Evolutionary conservation across 2,797 vertebrate species (phyloP).

Genomic region (Chanos chanos): DNA sequence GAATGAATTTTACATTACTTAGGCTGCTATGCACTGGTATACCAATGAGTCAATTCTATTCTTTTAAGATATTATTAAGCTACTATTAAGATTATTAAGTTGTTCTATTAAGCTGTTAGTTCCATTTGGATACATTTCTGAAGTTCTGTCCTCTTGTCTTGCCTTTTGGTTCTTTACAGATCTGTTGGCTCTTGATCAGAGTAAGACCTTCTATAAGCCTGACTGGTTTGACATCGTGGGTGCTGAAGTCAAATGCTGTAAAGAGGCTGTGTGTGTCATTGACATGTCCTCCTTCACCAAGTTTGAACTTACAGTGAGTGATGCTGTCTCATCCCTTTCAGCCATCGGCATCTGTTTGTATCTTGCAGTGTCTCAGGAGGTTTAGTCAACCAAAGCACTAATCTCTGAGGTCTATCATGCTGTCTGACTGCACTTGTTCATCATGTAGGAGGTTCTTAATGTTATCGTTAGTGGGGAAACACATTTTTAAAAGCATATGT

Average conservation of each 20-base stretch:
- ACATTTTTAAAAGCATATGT: no score
- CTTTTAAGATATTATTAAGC: no score
- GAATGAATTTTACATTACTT: no score
- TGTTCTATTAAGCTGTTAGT: background rate
- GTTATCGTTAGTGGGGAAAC: no score
- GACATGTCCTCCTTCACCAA: conserved; percentile 99
- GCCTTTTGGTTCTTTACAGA: conserved; percentile 62
- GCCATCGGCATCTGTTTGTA: background rate
- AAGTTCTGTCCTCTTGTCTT: background rate
- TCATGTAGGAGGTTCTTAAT: no score
- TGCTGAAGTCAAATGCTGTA: conserved; percentile 95
- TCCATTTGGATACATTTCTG: no score
- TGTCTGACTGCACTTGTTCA: background rate
- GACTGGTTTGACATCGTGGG: conserved; percentile 99
- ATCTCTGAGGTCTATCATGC: no score
- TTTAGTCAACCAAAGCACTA: no score
- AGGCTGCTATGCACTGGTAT: no score
- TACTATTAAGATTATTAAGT: no score
- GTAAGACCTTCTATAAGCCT: conserved; percentile 98
- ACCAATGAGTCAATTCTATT: no score
- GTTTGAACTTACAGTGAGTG: conserved; percentile 95
- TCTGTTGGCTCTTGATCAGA: conserved; percentile 89
- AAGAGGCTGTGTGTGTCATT: conserved; percentile 94
- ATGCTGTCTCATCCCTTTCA: background rate
- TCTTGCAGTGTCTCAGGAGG: background rate